Evolutionary conservation across 1,140 invertebrate genomes (phyloP), one percentile per base, ranked within the genome.

Genomic region (Littorina saxatilis): DNA sequence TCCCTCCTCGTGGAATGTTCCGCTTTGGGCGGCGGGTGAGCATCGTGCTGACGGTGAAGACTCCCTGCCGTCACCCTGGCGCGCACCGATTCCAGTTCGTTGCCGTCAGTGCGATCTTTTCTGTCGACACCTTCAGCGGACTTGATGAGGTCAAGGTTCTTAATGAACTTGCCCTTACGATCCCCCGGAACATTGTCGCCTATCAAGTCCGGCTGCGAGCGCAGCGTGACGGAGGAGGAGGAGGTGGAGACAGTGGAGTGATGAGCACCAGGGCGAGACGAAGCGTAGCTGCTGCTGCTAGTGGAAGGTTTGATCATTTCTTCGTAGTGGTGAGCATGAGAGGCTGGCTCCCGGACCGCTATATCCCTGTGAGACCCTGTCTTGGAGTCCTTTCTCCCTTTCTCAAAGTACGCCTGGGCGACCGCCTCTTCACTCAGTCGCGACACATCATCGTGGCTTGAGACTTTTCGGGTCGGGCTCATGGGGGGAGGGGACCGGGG

Each of bases 1-100:
- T 29, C 39, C 55, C 58, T 77, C 39, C 79, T 11, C 29, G 32
- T 81, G 83, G 83, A 81, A 82, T 82, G 68, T 70, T 81, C 83
- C 35, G 50, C 29, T 35, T 47, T 84, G 80, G 79, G 32, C 27
- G 76, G 55, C 11, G 20, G 35, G 15, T 66, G 55, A 43, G 23
- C 76, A n/a, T 70, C 66, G 13, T 23, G 52, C 0, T 61, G 76
- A n/a, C 39, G 39, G 32, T 23, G 32, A 9, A 13, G 23, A n/a
- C n/a, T n/a, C 23, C n/a, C 27, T 0, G 52, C 74, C 50, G 74
- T 78, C 76, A 78, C 76, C 58, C 76, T 78, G 55, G 76, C 76
- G 13, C 58, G 76, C 55, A 78, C 76, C 32, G 55, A n/a, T 37
- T 63, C 13, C 17, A 78, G 58, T 40, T 78, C 76, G 66, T 43